Base-by-base conservation (phyloP, 2,113 vertebrate species). In the Melierax canorus region DNA sequence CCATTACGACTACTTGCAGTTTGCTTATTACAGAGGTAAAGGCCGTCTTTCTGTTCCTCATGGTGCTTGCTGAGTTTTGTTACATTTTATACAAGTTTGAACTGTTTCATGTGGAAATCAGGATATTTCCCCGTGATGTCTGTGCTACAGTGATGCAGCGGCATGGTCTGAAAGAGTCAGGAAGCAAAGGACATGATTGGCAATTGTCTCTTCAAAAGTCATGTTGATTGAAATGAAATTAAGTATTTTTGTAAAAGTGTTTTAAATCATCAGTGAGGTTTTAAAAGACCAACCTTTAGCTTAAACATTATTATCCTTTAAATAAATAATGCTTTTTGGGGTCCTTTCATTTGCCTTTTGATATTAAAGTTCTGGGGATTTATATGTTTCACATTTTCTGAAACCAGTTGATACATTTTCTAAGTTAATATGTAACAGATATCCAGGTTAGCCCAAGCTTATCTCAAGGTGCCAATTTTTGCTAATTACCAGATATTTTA, bases 1-100 rank as follows among this genome's bases (percentile, higher is more conserved):
- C 79, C 99, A 99, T 88, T 99, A 99, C 0, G 99, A 99, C 97
- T 99, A 99, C 97, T 96, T 99, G 72, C 99, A 99, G 97, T 99
- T 99, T 67, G 98, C 99, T 90, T 99, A 99, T 96, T 99, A 99
- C 97, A 98, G 99, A 98, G 98, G 99, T 99, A 96, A 98, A 66
- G 46, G 17, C 1, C 23, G 15, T 14, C 10, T 45, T 27, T 3
- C 46, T 75, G 18, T 6, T 62, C 53, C 50, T 82, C 6, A 0
- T 2, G 60, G 45, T 0, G 1, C 67, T 82, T 64, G n/a, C 56
- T 60, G 46, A 7, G 15, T 21, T 76, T 50, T 79, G 6, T 11
- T 41, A 48, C 12, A 0, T n/a, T 78, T 38, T 73, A 45, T 56
- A 12, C n/a, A 10, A 20, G 15, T 39, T 43, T 63, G 32, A 17